Base-by-base conservation (phyloP, 2,113 vertebrate species). In the Dermatemys mawii region DNA sequence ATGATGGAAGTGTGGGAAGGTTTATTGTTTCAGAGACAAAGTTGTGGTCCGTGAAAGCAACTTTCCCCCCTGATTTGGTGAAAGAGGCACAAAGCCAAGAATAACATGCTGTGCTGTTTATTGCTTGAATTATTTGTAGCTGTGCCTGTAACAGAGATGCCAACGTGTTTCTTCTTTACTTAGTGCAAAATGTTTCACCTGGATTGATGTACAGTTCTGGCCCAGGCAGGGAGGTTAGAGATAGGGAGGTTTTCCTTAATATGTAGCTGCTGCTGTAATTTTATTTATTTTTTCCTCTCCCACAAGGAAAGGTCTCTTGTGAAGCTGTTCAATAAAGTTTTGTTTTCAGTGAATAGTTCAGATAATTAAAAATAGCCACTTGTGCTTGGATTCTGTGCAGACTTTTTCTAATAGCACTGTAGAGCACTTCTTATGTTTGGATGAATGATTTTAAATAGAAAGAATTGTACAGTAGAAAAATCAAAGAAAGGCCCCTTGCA, bases 141-240 rank as follows among this genome's bases (percentile, higher is more conserved):
- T 91, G 48, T 90, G 80, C 97, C 95, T 97, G 96, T 96, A 96
- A 95, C 94, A 92, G 83, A 85, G 86, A 95, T 96, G 95, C 95
- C 96, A 96, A 12, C 87, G 86, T 90, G 92, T 97, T 97, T 97
- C 94, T 83, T 97, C 95, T 97, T 97, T 95, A 96, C 97, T 97
- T 96, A 54, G 35, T 76, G 90, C 82, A 83, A 8, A 96, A 94
- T 79, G 70, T 88, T 95, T 97, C 84, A 97, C 96, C 96, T 97
- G 96, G 78, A 22, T 84, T 94, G 87, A 86, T 84, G 29, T 1
- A 49, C 1, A 11, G 81, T 90, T 81, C 32, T 86, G 32, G 83
- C 44, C 87, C 88, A 88, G 79, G 67, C 60, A 27, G 57, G 35
- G 70, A 84, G 26, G 19, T 94, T 90, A 83, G 50, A 21, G 48